phyloP scores from a whole-genome alignment of 2,888 invertebrate genomes.

The Neoaliturus tenellus region DNA sequence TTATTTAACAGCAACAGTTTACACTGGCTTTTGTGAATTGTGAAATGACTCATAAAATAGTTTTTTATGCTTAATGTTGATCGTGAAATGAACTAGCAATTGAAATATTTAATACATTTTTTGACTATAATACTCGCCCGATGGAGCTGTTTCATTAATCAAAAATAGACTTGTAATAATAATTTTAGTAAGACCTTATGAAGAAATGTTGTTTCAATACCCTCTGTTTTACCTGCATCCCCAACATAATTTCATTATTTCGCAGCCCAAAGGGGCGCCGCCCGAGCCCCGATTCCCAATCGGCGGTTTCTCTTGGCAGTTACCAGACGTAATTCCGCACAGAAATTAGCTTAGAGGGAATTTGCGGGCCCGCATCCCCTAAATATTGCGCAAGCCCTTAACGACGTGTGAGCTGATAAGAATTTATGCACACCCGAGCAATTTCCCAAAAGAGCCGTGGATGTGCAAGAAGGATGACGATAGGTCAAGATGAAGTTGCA shows the following conservation, averaged over 20 bases:
- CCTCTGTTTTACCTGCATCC: not conserved
- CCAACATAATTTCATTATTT: not conserved
- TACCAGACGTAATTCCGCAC: constrained; percentile 3
- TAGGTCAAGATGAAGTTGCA: constrained; percentile 45
- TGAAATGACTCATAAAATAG: too few species aligned
- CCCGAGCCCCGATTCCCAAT: not conserved
- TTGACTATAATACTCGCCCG: too few species aligned
- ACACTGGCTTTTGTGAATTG: too few species aligned
- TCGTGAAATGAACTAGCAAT: too few species aligned
- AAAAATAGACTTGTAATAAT: too few species aligned
- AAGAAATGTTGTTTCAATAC: too few species aligned
- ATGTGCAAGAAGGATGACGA: constrained; percentile 18
- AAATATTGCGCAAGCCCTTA: constrained; percentile 39
- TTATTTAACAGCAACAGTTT: too few species aligned
- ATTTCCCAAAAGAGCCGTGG: constrained; percentile 51
- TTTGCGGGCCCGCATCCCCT: constrained; percentile 1
- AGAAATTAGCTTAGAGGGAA: constrained; percentile 32
- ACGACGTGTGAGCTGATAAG: constrained; percentile 46
- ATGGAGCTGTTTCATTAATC: too few species aligned
- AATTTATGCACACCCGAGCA: constrained; percentile 38
- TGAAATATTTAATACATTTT: too few species aligned
- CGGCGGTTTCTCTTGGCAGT: not conserved
- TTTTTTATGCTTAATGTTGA: too few species aligned
- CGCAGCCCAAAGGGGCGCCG: not conserved
- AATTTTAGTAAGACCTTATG: too few species aligned